Percentiles rank a stretch among this genome's conserved stretches.
Evolutionary conservation across 2,113 vertebrate species (phyloP).

Genomic region (Myxocyprinus asiaticus): DNA sequence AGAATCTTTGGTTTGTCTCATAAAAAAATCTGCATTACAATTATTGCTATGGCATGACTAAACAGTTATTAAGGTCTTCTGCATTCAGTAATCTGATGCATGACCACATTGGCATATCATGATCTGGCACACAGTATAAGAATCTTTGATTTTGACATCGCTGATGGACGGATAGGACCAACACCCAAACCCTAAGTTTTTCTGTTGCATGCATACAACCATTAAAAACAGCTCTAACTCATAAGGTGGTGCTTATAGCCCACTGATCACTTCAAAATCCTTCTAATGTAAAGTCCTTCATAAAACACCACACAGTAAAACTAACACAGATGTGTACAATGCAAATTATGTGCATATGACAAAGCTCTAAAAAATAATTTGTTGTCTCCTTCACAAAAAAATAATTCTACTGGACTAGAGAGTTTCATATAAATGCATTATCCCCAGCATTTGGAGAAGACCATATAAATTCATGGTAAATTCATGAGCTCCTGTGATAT

Average conservation of each 20-base stretch:
- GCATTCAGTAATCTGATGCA: too few species aligned
- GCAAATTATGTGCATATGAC: background rate
- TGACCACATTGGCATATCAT: background rate
- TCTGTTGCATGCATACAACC: background rate
- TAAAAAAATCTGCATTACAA: background rate
- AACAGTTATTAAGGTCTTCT: background rate
- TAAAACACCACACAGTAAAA: conserved; percentile 33
- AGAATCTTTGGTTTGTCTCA: conserved; percentile 7
- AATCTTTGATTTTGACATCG: background rate
- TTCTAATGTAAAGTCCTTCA: conserved; percentile 47
- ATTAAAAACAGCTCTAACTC: background rate
- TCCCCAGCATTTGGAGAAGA: background rate
- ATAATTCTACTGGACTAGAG: background rate
- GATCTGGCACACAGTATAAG: background rate
- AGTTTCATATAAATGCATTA: background rate
- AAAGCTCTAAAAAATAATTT: background rate
- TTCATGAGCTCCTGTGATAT: background rate
- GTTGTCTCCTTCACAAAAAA: conserved; percentile 7
- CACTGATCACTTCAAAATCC: background rate
- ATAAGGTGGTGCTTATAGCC: background rate
- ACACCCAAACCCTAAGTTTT: background rate
- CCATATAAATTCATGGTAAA: background rate
- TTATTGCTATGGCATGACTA: background rate
- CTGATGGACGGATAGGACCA: conserved; percentile 6
- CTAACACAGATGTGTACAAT: background rate